Conservation (phyloP, 2,113 vertebrate genomes). For the Hemibagrus wyckioides region DNA sequence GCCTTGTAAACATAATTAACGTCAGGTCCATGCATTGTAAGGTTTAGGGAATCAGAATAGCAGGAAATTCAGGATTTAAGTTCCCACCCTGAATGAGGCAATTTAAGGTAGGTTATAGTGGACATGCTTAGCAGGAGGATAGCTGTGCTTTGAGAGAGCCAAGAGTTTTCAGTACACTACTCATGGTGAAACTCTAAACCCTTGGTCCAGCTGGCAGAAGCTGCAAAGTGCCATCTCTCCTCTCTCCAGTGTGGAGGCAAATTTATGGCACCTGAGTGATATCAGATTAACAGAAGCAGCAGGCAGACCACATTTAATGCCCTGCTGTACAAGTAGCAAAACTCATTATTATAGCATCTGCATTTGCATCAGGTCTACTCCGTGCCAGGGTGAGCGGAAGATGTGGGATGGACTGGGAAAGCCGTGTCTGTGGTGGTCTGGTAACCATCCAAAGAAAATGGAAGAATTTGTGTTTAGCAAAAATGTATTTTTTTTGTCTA, state of each 20-base stretch:
- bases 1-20: not conserved
- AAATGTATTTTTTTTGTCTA: not conserved
- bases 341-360: not conserved
- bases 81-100: not conserved
- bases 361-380: not conserved
- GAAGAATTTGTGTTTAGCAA: not conserved
- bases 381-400: not conserved
- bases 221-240: not conserved
- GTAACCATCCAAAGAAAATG: not conserved
- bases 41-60: not conserved
- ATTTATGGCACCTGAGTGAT: not conserved
- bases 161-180: constrained; percentile 1
- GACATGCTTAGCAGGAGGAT: not conserved
- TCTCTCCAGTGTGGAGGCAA: not conserved
- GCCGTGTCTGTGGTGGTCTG: not conserved
- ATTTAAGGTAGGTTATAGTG: constrained; percentile 28
- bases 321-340: not conserved
- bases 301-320: not conserved
- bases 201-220: constrained; percentile 29
- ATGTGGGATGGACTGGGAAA: not conserved
- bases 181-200: constrained; percentile 5
- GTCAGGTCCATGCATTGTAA: not conserved
- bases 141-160: constrained; percentile 13
- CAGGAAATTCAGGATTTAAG: not conserved
- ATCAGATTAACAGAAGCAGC: constrained; percentile 14